These are phyloP conservation scores for Tragelaphus scriptus DNA, from an alignment of 2,113 vertebrate genomes.

Conservation along the genomic window DNA sequence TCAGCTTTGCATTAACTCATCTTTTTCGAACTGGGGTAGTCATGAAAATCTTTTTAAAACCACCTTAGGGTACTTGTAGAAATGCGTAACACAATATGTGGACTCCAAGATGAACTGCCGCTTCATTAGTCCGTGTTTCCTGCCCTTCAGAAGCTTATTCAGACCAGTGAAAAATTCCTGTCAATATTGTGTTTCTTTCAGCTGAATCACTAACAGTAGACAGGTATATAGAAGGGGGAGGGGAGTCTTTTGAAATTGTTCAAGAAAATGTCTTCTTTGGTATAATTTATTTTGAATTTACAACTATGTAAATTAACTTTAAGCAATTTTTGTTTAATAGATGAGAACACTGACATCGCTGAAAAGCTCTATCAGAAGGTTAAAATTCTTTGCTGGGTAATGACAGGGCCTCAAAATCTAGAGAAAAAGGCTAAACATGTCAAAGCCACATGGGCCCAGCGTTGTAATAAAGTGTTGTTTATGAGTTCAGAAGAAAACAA, in stretches of 20 bases:
- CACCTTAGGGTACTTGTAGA: not conserved
- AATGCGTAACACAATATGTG: not conserved
- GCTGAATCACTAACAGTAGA: not conserved
- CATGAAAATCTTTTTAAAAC: not conserved
- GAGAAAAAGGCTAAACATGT: constrained; percentile 87
- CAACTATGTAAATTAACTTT: constrained; percentile 2
- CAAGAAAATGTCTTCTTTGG: not conserved
- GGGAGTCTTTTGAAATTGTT: not conserved
- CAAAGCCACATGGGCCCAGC: constrained; percentile 88
- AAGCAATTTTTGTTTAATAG: constrained; percentile 60
- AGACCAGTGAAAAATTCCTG: not conserved
- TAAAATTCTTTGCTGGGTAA: constrained; percentile 92
- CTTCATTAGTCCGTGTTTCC: not conserved
- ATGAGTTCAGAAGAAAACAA: constrained; percentile 90
- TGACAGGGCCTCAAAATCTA: constrained; percentile 90
- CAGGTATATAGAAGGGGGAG: not conserved
- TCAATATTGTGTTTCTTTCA: not conserved
- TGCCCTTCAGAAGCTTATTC: not conserved
- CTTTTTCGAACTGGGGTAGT: not conserved
- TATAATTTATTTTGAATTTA: constrained; percentile 26
- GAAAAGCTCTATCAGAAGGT: constrained; percentile 78
- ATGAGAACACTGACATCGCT: constrained; percentile 78
- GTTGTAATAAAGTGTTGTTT: constrained; percentile 88
- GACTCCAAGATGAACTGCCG: not conserved
- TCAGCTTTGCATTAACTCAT: not conserved